Evolutionary conservation across 2,888 invertebrate genomes (phyloP).

Genomic region (Disparrhopalites patrizii): DNA sequence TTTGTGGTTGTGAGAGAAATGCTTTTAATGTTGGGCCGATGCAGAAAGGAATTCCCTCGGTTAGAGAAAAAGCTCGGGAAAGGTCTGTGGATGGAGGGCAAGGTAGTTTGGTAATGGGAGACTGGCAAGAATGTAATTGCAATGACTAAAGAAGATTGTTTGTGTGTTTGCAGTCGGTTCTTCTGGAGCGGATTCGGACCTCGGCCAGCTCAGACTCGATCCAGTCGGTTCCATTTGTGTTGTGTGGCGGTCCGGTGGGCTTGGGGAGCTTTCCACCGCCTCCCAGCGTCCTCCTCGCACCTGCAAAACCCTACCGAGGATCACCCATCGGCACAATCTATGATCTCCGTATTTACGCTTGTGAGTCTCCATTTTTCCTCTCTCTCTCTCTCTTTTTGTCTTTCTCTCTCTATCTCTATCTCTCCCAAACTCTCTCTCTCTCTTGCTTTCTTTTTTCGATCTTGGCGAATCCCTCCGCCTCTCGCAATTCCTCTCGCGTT

Average conservation of each 20-base stretch:
- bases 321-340: conserved; percentile 89
- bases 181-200: conserved; percentile 43
- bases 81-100: too few species aligned
- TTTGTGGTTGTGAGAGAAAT: too few species aligned
- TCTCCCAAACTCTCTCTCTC: too few species aligned
- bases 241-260: conserved; percentile 48
- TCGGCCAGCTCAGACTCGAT: conserved; percentile 44
- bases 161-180: conserved; percentile 36
- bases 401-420: neutral
- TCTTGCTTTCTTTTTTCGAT: neutral
- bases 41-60: too few species aligned
- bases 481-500: neutral
- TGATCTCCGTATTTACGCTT: conserved; percentile 78
- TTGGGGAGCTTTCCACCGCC: conserved; percentile 73
- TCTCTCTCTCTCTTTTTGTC: neutral
- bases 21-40: too few species aligned
- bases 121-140: too few species aligned
- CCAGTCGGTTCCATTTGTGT: conserved; percentile 44
- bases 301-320: conserved; percentile 85
- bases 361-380: conserved; percentile 56
- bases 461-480: neutral
- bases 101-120: too few species aligned
- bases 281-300: conserved; percentile 85
- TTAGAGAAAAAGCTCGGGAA: too few species aligned
- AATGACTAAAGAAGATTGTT: too few species aligned